Evolutionary conservation across 2,113 vertebrate genomes (phyloP).

Genomic region (Xenopus tropicalis): DNA sequence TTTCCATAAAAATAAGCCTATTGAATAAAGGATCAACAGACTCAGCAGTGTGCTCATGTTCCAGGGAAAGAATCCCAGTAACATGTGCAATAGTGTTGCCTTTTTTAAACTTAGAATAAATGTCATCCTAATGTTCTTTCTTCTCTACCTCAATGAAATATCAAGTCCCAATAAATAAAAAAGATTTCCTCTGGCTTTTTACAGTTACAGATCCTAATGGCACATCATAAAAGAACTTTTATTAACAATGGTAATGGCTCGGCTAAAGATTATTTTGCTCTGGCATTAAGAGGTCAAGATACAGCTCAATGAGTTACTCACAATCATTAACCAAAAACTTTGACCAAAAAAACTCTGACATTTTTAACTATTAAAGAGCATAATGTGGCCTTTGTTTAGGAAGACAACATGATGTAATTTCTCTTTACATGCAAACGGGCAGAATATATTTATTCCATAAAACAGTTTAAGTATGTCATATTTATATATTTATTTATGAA

Average conservation of each 20-base stretch:
- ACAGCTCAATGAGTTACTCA: slow-evolving; percentile 33
- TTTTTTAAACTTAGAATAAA: slow-evolving; percentile 52
- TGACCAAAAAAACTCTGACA: slow-evolving; percentile 20
- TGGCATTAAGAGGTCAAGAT: slow-evolving; percentile 39
- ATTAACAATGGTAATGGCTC: slow-evolving; percentile 45
- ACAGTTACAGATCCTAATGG: slow-evolving; percentile 46
- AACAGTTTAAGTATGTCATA: too few relatives aligned
- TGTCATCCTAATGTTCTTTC: slow-evolving; percentile 49
- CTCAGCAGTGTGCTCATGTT: slow-evolving; percentile 49
- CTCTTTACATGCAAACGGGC: too few relatives aligned
- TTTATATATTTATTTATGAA: too few relatives aligned
- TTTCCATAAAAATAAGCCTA: slow-evolving; percentile 47
- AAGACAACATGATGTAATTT: too few relatives aligned
- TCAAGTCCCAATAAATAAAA: slow-evolving; percentile 49
- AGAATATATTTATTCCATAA: too few relatives aligned
- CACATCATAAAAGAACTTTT: slow-evolving; percentile 36
- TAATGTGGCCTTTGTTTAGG: slow-evolving; percentile 1
- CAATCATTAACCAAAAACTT: slow-evolving; percentile 38
- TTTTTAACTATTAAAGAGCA: too few relatives aligned
- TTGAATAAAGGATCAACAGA: slow-evolving; percentile 45
- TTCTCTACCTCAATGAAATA: slow-evolving; percentile 48
- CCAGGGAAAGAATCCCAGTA: slow-evolving; percentile 49
- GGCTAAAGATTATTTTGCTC: slow-evolving; percentile 35
- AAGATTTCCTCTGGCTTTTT: slow-evolving; percentile 46
- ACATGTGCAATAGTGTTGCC: slow-evolving; percentile 22